These are phyloP conservation scores for Sphecodes monilicornis DNA, from an alignment of 2,888 invertebrate species.

Conservation along the genomic window DNA sequence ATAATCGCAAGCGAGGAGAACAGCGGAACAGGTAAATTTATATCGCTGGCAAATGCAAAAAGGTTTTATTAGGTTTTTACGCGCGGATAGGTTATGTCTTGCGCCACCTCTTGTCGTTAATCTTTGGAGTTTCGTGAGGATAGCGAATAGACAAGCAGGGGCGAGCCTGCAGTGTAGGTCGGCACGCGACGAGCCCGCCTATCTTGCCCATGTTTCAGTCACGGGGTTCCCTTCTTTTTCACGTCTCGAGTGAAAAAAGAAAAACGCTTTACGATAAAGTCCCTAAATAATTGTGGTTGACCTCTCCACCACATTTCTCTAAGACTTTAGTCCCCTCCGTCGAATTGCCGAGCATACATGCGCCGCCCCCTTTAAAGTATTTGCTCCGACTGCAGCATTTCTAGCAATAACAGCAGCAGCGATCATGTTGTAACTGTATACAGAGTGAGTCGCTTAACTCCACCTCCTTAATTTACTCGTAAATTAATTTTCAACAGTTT, in stretches of 20 bases:
- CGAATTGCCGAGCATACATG: slow-evolving; percentile 56
- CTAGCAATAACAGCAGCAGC: background rate
- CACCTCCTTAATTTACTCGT: background rate
- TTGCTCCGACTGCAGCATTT: background rate
- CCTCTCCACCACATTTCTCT: slow-evolving; percentile 68
- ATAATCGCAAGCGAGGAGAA: slow-evolving; percentile 67
- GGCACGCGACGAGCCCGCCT: slow-evolving; percentile 81
- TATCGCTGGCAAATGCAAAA: slow-evolving; percentile 76
- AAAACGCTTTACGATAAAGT: slow-evolving; percentile 79
- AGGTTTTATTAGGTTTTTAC: slow-evolving; percentile 80
- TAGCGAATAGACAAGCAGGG: slow-evolving; percentile 78
- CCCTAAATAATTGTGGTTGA: slow-evolving; percentile 79
- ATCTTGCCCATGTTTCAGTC: slow-evolving; percentile 81
- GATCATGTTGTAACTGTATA: background rate
- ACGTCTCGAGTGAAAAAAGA: slow-evolving; percentile 73
- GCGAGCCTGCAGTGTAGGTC: slow-evolving; percentile 75
- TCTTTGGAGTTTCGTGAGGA: slow-evolving; percentile 81
- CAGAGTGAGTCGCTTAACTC: background rate
- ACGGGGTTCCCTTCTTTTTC: slow-evolving; percentile 76
- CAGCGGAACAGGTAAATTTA: slow-evolving; percentile 73
- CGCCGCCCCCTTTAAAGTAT: background rate
- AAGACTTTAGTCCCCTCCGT: slow-evolving; percentile 67
- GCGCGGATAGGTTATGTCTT: slow-evolving; percentile 81
- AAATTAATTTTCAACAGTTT: background rate
- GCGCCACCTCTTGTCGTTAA: slow-evolving; percentile 82